phyloP scores from a whole-genome alignment of 2,797 vertebrate genomes.

The Pseudotriccus pelzelni region DNA sequence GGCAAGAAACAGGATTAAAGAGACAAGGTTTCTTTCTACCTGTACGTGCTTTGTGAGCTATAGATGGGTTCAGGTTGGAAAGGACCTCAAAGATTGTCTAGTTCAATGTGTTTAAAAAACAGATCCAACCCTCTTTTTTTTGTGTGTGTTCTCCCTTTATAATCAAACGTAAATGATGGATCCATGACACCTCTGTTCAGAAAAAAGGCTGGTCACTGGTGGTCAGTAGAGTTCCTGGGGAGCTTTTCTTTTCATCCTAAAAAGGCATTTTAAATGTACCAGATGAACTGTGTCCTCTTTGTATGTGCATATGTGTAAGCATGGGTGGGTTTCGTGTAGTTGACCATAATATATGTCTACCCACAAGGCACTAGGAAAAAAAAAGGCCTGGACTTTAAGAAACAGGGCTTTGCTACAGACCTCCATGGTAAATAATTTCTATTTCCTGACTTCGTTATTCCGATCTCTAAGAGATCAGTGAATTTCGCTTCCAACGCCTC shows the following conservation, averaged over 20 bases:
- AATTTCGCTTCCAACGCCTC: neutral
- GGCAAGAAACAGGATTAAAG: neutral
- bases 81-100: neutral
- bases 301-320: neutral
- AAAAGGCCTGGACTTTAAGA: neutral
- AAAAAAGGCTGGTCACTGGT: neutral
- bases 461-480: neutral
- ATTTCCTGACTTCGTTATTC: neutral
- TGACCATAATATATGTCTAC: accelerated
- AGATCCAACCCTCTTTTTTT: neutral
- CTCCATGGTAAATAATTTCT: accelerated
- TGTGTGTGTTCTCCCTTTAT: neutral
- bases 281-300: neutral
- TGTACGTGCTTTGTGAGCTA: neutral
- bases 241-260: neutral
- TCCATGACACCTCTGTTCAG: neutral
- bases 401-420: neutral
- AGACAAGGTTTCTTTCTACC: accelerated
- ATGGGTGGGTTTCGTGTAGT: accelerated
- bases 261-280: neutral
- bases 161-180: neutral
- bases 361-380: neutral
- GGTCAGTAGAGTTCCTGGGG: neutral
- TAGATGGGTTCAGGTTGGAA: neutral
- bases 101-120: neutral